Evolutionary conservation across 2,113 vertebrate species (phyloP), one percentile per base, ranked within the genome.

Genomic region (Cranoglanis bouderius): DNA sequence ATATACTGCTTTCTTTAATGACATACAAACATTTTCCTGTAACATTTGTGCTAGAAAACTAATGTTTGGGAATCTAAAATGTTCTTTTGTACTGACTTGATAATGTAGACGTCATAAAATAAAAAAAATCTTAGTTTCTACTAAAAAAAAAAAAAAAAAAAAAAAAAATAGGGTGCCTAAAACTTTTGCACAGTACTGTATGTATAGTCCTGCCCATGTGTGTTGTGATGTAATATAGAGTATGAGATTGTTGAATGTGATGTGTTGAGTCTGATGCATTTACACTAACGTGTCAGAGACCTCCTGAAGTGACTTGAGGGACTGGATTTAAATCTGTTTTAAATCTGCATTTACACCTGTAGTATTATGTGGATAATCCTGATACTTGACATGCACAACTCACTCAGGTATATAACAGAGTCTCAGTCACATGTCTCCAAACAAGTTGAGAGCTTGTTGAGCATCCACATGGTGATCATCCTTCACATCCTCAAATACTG

Each of bases 401-500:
- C 74, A 77, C 40, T 6, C 40, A 49, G 74, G 24, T 1, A 77
- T 2, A 29, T 0, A 77, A 46, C 40, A 49, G 75, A n/a, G n/a
- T n/a, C n/a, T n/a, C n/a, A n/a, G 75, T 78, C 26, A 29, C 46
- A n/a, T 75, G 72, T 19, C 38, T 75, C 19, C 19, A 24, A 49
- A 51, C 75, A 49, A 78, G 46, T 6, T 3, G 43, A 75, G 72
- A 29, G 75, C 2, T 46, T 78, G 75, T 7, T 78, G 43, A 49
- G 26, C 75, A 49, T 49, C 43, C 43, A 29, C 75, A 78, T 49
- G 74, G 16, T 77, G 12, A 51, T 80, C 46, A 53, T 9, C 18
- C 77, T 53, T 49, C 29, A 80, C 77, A 78, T 29, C 43, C 53
- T 77, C 18, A 87, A 80, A 63, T 32, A 87, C 74, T 78, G 74